phyloP scores from a whole-genome alignment of 2,113 vertebrate genomes.

The Erythrolamprus reginae region DNA sequence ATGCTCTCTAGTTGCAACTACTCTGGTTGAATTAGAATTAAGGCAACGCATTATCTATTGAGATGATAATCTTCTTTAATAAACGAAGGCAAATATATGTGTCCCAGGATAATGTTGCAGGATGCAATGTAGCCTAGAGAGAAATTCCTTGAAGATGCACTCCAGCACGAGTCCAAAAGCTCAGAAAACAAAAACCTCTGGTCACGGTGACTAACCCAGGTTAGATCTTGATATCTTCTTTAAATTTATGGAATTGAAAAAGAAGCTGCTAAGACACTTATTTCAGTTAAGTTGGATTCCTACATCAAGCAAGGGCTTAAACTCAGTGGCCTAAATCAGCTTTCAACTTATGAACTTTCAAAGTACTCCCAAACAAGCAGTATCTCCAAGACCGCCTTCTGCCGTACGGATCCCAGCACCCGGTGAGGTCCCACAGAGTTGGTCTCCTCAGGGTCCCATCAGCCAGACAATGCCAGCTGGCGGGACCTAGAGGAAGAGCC shows the following conservation, averaged over 20 bases:
- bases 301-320: background rate
- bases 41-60: background rate
- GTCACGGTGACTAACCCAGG: background rate
- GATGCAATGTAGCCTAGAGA: background rate
- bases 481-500: no score
- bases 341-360: background rate
- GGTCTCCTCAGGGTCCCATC: no score
- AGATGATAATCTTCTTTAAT: background rate
- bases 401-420: no score
- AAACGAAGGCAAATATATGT: background rate
- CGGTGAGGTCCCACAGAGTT: no score
- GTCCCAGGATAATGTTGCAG: background rate
- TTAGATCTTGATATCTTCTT: background rate
- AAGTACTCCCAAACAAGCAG: background rate
- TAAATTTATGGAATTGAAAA: background rate
- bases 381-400: no score
- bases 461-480: no score
- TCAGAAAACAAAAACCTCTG: background rate
- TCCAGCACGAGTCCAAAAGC: background rate
- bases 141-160: background rate
- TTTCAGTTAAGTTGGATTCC: background rate
- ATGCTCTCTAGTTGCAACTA: background rate
- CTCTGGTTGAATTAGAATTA: background rate
- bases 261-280: background rate
- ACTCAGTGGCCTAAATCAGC: background rate